These are phyloP conservation scores for Philereme transversata DNA, from an alignment of 2,888 invertebrate species.

Conservation along the genomic window DNA sequence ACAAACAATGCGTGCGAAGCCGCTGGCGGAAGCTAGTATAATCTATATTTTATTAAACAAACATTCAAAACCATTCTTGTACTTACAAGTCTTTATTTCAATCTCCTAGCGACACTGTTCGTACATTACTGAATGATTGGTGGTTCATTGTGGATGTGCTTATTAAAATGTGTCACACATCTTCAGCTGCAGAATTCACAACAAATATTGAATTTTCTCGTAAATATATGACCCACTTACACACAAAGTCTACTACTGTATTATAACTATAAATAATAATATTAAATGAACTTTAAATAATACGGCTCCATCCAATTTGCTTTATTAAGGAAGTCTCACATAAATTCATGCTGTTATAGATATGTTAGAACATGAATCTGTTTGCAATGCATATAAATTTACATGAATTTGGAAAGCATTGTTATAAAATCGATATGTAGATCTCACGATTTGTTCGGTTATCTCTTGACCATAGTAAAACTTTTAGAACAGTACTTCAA, in stretches of 20 bases:
- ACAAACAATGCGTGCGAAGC: too few species aligned
- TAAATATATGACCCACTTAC: conserved; percentile 6
- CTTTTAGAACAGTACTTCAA: conserved; percentile 3
- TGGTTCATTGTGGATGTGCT: background rate
- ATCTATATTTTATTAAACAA: too few species aligned
- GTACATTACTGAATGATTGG: too few species aligned
- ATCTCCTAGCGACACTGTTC: too few species aligned
- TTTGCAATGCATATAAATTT: conserved; percentile 24
- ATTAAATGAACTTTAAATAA: conserved; percentile 18
- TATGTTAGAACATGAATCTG: conserved; percentile 29
- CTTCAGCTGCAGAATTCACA: background rate
- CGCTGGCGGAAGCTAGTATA: too few species aligned
- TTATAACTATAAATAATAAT: conserved; percentile 22
- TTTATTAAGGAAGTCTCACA: conserved; percentile 37
- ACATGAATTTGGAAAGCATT: conserved; percentile 23
- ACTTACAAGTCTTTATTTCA: too few species aligned
- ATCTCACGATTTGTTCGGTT: conserved; percentile 8
- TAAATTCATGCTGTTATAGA: conserved; percentile 29
- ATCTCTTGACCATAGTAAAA: conserved; percentile 6
- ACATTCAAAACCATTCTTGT: too few species aligned
- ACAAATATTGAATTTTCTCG: conserved; percentile 1
- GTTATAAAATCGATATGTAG: conserved; percentile 27
- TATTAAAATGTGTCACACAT: background rate
- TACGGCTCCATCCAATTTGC: conserved; percentile 18
- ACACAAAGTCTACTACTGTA: conserved; percentile 3